Conservation (phyloP, 2,797 vertebrate genomes). For the Podargus strigoides region DNA sequence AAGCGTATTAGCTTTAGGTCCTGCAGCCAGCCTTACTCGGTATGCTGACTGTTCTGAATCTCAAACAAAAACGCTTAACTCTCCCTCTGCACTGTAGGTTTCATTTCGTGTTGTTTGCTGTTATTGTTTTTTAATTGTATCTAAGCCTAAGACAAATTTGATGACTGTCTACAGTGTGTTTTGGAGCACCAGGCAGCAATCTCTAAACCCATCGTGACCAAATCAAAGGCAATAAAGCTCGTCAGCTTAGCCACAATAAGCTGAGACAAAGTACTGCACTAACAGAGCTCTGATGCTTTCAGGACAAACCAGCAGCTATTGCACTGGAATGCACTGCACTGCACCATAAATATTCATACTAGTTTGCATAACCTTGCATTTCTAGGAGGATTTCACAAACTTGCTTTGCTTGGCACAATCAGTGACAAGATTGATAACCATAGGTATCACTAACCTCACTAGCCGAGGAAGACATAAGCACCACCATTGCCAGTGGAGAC, state of each 20-base stretch:
- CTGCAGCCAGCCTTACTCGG: background rate
- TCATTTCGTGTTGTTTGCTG: background rate
- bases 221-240: background rate
- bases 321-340: background rate
- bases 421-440: background rate
- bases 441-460: rapidly evolving
- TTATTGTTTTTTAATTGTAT: constrained; percentile 38
- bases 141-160: constrained; percentile 21
- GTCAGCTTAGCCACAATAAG: background rate
- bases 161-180: background rate
- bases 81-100: background rate
- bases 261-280: background rate
- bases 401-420: background rate
- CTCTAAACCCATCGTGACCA: background rate
- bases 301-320: background rate
- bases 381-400: background rate
- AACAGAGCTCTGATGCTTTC: background rate
- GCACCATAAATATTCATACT: background rate
- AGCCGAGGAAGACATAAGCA: background rate
- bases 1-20: background rate
- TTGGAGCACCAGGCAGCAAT: constrained; percentile 14
- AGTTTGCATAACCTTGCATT: background rate
- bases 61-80: background rate
- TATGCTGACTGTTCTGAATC: background rate
- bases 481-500: background rate